These are phyloP conservation scores for Diabrotica undecimpunctata DNA, from an alignment of 1,140 invertebrate genomes.

Conservation along the genomic window DNA sequence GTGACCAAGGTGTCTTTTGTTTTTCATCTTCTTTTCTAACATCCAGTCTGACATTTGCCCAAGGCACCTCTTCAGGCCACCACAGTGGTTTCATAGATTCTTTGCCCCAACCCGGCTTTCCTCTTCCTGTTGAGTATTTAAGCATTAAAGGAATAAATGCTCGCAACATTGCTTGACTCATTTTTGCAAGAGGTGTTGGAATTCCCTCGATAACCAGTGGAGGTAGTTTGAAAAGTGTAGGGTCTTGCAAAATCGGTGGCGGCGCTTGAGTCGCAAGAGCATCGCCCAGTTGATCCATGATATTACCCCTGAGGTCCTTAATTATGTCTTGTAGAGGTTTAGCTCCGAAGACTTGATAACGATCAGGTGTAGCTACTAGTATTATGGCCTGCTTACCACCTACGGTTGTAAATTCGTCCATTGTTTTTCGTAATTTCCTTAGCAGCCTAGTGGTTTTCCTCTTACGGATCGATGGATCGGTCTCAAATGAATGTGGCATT, in stretches of 20 bases:
- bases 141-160: slow-evolving; percentile 98
- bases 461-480: slow-evolving; percentile 94
- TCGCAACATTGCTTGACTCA: slow-evolving; percentile 95
- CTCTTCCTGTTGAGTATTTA: slow-evolving; percentile 94
- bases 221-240: slow-evolving; percentile 89
- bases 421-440: slow-evolving; percentile 86
- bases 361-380: slow-evolving; percentile 91
- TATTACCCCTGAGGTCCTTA: slow-evolving; percentile 80
- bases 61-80: slow-evolving; percentile 96
- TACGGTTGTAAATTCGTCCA: slow-evolving; percentile 94
- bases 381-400: slow-evolving; percentile 98
- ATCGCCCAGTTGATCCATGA: slow-evolving; percentile 92
- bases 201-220: slow-evolving; percentile 95
- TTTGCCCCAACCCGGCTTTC: slow-evolving; percentile 96
- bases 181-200: slow-evolving; percentile 96
- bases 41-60: slow-evolving; percentile 98
- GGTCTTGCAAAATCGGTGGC: slow-evolving; percentile 85
- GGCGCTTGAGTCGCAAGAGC: slow-evolving; percentile 92
- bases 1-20: slow-evolving; percentile 97
- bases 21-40: slow-evolving; percentile 93
- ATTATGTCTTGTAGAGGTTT: slow-evolving; percentile 96
- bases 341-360: slow-evolving; percentile 96
- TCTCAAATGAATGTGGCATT: slow-evolving; percentile 94
- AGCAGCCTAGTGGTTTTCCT: slow-evolving; percentile 92
- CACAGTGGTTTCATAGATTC: slow-evolving; percentile 93